Base-by-base conservation (phyloP, 2,797 vertebrate species). In the Syngnathus acus region DNA sequence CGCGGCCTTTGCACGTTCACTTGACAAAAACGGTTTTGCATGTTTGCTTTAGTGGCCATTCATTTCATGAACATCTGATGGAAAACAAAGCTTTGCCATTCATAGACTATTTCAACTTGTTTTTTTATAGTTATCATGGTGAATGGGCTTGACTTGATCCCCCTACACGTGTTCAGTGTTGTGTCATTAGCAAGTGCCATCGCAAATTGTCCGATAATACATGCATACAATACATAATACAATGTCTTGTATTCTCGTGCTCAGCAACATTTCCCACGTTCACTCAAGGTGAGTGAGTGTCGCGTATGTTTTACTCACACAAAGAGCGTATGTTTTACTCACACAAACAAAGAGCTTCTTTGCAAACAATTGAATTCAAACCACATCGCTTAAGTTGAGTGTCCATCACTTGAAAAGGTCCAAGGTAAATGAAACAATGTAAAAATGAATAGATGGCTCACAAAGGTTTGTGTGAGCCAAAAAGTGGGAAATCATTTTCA, bases 121-220 rank as follows among this genome's bases (percentile, higher is more conserved):
- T 79, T 81, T 82, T 75, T 84, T 48, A n/a, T 51, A 7, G 3
- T 51, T 51, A 79, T 62, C 11, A 45, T 45, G 19, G 73, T 68
- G 26, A 74, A 84, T 74, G 79, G 80, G 76, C 84, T 86, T 86
- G 81, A 87, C 87, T 86, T 51, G 50, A 51, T 71, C 47, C 45
- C 61, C 45, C 51, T 74, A 61, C 51, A 55, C 45, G 61, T 66
- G 74, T 69, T 64, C 68, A 62, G 69, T 11, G 62, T 60, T 75
- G 80, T 80, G 72, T 81, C 77, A 82, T 80, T 78, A 75, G 69
- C 67, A 75, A 82, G 80, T 82, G 73, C 79, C 68, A 40, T 71
- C 62, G 65, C 67, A 62, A 69, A 79, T 86, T 86, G 81, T 84
- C 68, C 69, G 68, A 63, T 68, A 59, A 71, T 68, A 79, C 80